These are phyloP conservation scores for Scelioninae gen. 1 DNA, from an alignment of 2,888 invertebrate genomes.

Conservation along the genomic window DNA sequence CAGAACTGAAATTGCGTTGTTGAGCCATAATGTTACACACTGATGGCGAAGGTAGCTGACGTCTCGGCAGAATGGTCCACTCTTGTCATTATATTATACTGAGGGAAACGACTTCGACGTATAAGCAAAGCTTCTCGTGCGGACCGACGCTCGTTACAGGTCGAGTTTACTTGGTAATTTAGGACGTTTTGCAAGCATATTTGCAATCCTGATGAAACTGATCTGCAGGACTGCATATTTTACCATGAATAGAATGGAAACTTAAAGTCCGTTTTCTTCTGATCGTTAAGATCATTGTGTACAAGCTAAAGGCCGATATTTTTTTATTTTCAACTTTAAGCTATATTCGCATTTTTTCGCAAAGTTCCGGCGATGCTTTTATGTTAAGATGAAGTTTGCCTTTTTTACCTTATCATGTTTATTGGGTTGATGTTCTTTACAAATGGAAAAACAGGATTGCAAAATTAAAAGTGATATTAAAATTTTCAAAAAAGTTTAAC, in stretches of 20 bases:
- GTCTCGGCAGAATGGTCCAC: slow-evolving; percentile 45
- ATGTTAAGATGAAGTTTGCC: too few species aligned
- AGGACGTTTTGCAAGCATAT: slow-evolving; percentile 37
- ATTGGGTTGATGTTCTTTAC: too few species aligned
- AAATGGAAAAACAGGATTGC: too few species aligned
- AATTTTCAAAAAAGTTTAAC: too few species aligned
- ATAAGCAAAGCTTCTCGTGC: slow-evolving; percentile 16
- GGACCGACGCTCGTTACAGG: slow-evolving; percentile 29
- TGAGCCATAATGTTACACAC: slow-evolving; percentile 11
- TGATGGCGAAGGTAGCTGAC: too few species aligned
- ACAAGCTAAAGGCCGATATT: slow-evolving; percentile 15
- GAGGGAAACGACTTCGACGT: slow-evolving; percentile 29
- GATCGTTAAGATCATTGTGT: slow-evolving; percentile 9
- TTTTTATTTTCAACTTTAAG: too few species aligned
- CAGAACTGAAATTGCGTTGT: slow-evolving; percentile 27
- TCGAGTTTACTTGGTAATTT: slow-evolving; percentile 43
- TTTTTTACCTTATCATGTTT: too few species aligned
- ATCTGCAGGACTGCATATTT: slow-evolving; percentile 29
- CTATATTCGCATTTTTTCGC: too few species aligned
- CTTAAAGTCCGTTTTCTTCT: slow-evolving; percentile 17
- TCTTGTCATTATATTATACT: slow-evolving; percentile 38
- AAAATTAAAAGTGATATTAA: too few species aligned
- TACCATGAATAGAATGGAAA: background rate
- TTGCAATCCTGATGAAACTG: slow-evolving; percentile 47
- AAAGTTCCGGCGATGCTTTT: too few species aligned